A percentile compares a stretch with the other conserved stretches of the same genome.
phyloP scores from a whole-genome alignment of 2,888 invertebrate species.

The Cyclophora albipunctata region DNA sequence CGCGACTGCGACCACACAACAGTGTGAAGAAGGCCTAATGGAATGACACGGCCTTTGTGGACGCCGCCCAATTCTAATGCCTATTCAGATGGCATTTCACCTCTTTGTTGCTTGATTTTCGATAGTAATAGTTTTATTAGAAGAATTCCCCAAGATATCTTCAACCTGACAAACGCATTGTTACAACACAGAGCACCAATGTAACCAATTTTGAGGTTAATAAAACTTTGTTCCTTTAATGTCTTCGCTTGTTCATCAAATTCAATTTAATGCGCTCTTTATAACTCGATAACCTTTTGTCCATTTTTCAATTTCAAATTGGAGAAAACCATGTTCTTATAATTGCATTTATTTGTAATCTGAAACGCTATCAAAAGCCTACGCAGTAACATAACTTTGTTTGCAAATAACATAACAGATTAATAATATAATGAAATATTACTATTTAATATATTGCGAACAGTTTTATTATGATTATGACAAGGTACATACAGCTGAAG shows the following conservation, averaged over 20 bases:
- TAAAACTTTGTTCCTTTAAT: conserved; percentile 31
- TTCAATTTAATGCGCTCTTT: conserved; percentile 32
- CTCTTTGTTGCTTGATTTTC: conserved; percentile 73
- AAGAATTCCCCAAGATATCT: conserved; percentile 59
- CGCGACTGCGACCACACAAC: conserved; percentile 70
- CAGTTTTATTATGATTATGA: no score
- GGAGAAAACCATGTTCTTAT: conserved; percentile 13
- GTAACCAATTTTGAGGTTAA: conserved; percentile 21
- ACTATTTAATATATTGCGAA: no score
- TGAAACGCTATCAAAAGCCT: background rate
- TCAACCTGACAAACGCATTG: conserved; percentile 39
- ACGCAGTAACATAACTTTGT: no score
- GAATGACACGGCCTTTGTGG: conserved; percentile 73
- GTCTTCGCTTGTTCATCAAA: conserved; percentile 33
- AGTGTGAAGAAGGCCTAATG: conserved; percentile 71
- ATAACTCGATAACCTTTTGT: conserved; percentile 30
- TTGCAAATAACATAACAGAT: background rate
- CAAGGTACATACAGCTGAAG: background rate
- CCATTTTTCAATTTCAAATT: conserved; percentile 11
- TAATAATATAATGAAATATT: background rate
- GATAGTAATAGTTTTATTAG: conserved; percentile 74
- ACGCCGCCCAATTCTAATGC: conserved; percentile 74
- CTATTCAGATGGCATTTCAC: conserved; percentile 74
- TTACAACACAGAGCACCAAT: conserved; percentile 25
- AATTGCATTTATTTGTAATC: conserved; percentile 6